Evolutionary conservation across 2,888 invertebrate genomes (phyloP), one percentile per base, ranked within the genome.

Genomic region (Microctonus aethiopoides): DNA sequence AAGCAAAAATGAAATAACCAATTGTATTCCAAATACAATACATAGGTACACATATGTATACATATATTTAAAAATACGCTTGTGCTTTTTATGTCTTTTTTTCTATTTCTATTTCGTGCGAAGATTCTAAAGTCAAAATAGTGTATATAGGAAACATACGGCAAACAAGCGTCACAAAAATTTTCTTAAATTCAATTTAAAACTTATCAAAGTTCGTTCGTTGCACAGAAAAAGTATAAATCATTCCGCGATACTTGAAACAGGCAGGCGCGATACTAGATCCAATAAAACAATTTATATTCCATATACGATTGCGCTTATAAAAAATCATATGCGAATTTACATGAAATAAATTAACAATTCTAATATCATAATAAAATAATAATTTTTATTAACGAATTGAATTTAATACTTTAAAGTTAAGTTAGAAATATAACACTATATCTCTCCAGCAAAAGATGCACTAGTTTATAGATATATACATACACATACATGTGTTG

Each of bases 131-230:
- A 63, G 6, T 51, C 26, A 29, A 29, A 39, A 52, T 52, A 52
- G 10, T 39, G n/a, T n/a, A n/a, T n/a, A 39, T 32, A 41, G 9
- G 61, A 16, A 52, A 61, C 24, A 36, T 16, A 51, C 36, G 20
- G 10, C 41, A 52, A 7, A 51, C 64, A 64, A 59, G 34, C 39
- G 51, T 60, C 26, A 69, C 54, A 52, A 60, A 65, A 65, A 70
- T 60, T 70, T 70, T 52, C n/a, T 65, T 52, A 26, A 51, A 70
- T 70, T 65, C 64, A 70, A 70, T 65, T 70, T 54, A 6, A 60
- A 65, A 65, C 56, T 70, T 61, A 70, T 65, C 64, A 65, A 54
- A 70, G 54, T 24, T 70, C 32, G 36, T 60, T 65, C 54, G 11
- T 20, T 56, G 59, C 41, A 26, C 59, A 16, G 16, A 7, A 11